phyloP scores from a whole-genome alignment of 2,113 vertebrate species.

The Cervus canadensis region DNA sequence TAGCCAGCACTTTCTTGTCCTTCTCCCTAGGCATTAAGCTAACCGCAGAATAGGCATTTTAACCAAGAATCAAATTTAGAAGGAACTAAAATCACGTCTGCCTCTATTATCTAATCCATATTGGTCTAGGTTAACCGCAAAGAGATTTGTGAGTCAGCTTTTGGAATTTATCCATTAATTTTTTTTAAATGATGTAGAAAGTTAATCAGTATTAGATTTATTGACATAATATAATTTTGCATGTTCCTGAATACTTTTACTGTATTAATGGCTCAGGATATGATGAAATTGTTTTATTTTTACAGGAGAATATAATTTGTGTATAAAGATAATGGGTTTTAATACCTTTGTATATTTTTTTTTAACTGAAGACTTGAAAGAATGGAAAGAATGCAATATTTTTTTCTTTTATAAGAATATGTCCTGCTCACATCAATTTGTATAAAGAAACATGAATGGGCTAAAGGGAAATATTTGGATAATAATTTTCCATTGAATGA shows the following conservation, averaged over 20 bases:
- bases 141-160: neutral
- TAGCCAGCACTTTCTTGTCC: neutral
- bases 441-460: neutral
- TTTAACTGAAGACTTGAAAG: neutral
- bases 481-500: neutral
- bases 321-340: neutral
- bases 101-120: constrained; percentile 20
- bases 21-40: neutral
- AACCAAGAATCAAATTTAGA: constrained; percentile 40
- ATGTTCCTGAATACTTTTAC: neutral
- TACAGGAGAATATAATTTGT: neutral
- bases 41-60: constrained; percentile 6
- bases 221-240: fast-evolving
- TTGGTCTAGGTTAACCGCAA: neutral
- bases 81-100: constrained; percentile 47
- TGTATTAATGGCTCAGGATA: neutral
- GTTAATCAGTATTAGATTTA: neutral
- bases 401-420: neutral
- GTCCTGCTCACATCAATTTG: neutral
- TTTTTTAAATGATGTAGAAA: neutral
- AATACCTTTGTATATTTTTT: neutral
- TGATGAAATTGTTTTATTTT: neutral
- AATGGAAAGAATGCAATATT: neutral
- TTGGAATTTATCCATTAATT: neutral
- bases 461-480: neutral